Evolutionary conservation across 2,888 invertebrate genomes (phyloP).

Genomic region (Vanessa cardui): DNA sequence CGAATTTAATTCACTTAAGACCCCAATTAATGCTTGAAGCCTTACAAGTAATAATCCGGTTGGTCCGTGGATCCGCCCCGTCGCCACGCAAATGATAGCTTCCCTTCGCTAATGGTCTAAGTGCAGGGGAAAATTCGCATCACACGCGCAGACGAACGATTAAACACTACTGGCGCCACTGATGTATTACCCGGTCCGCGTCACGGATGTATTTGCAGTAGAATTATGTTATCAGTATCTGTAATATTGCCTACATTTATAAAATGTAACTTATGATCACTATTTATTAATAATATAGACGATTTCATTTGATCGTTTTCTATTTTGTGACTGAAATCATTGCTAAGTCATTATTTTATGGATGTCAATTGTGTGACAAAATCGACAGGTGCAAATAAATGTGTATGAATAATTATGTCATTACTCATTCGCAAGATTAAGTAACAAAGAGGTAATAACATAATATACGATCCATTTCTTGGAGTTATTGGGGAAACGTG

Average conservation of each 20-base stretch:
- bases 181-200: slow-evolving; percentile 66
- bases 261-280: slow-evolving; percentile 8
- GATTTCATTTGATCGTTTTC: no score
- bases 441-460: slow-evolving; percentile 13
- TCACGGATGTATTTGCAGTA: slow-evolving; percentile 62
- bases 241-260: slow-evolving; percentile 13
- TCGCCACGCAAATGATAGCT: slow-evolving; percentile 77
- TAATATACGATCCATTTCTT: slow-evolving; percentile 13
- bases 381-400: slow-evolving; percentile 2
- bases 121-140: slow-evolving; percentile 72
- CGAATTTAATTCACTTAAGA: slow-evolving; percentile 45
- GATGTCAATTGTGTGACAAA: neutral
- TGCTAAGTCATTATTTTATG: neutral
- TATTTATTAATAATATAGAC: neutral
- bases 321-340: no score
- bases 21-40: slow-evolving; percentile 57
- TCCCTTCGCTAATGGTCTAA: slow-evolving; percentile 65
- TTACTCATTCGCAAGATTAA: slow-evolving; percentile 12
- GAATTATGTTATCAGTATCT: slow-evolving; percentile 48
- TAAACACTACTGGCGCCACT: slow-evolving; percentile 70
- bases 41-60: slow-evolving; percentile 56
- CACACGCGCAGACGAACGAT: slow-evolving; percentile 72
- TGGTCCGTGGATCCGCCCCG: slow-evolving; percentile 64
- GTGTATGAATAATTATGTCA: neutral
- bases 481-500: slow-evolving; percentile 20